phyloP scores from a whole-genome alignment of 1,140 invertebrate species.

The Drosophila chauvacae region DNA sequence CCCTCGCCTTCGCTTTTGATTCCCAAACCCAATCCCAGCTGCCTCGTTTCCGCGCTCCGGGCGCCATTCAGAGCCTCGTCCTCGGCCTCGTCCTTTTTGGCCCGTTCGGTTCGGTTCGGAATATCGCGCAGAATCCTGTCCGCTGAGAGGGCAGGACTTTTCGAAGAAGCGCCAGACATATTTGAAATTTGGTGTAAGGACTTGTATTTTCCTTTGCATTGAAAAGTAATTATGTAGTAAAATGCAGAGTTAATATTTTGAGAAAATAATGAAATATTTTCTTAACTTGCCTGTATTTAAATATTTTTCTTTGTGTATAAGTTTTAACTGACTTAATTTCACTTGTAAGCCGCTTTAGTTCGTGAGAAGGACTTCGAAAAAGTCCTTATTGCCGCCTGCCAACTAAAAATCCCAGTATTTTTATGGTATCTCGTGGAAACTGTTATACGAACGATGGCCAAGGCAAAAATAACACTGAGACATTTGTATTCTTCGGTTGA shows the following conservation, averaged over 20 bases:
- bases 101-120: constrained; percentile 43
- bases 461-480: not conserved
- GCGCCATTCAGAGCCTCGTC: constrained; percentile 47
- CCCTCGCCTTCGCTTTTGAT: constrained; percentile 14
- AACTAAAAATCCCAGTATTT: constrained; percentile 66
- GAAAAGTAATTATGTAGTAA: not conserved
- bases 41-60: constrained; percentile 51
- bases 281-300: not conserved
- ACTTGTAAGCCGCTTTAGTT: no score
- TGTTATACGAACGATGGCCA: constrained; percentile 53
- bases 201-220: rapidly evolving
- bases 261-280: not conserved
- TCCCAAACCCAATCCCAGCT: constrained; percentile 16
- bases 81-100: constrained; percentile 35
- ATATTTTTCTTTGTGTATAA: not conserved
- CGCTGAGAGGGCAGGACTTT: constrained; percentile 25
- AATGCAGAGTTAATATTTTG: not conserved
- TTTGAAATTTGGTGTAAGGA: constrained; percentile 46
- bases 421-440: constrained; percentile 36
- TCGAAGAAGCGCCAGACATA: constrained; percentile 21
- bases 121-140: constrained; percentile 65
- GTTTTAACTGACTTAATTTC: not conserved
- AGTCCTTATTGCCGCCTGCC: not conserved
- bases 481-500: no score
- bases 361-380: constrained; percentile 18